A percentile compares a stretch with the other conserved stretches of the same genome.
Evolutionary conservation across 2,113 vertebrate species (phyloP).

Genomic region (Etheostoma cragini): DNA sequence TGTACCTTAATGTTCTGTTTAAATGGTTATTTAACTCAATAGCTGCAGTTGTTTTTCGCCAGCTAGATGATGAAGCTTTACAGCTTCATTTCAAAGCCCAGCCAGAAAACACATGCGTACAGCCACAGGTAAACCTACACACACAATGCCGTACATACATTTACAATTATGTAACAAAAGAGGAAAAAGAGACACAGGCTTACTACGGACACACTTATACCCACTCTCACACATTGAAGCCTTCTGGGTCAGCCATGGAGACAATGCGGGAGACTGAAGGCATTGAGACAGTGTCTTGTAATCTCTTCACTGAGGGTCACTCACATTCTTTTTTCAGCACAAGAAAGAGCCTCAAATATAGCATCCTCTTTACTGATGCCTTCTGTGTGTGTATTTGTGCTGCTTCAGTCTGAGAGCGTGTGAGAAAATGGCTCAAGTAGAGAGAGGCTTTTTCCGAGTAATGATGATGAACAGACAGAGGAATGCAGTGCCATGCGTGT

Average conservation of each 20-base stretch:
- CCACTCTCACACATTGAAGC: constrained; percentile 38
- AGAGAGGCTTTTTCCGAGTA: constrained; percentile 58
- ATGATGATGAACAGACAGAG: constrained; percentile 49
- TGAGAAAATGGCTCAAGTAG: constrained; percentile 37
- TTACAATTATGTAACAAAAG: background rate
- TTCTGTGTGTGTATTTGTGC: constrained; percentile 23
- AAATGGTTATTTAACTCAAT: constrained; percentile 57
- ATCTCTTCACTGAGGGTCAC: constrained; percentile 70
- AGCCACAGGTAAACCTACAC: constrained; percentile 30
- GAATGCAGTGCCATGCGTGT: constrained; percentile 61
- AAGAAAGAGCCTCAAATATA: constrained; percentile 59
- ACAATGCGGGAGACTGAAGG: constrained; percentile 56
- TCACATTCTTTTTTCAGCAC: constrained; percentile 69
- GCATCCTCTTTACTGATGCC: constrained; percentile 47
- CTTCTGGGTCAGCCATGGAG: constrained; percentile 48
- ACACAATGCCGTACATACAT: constrained; percentile 19
- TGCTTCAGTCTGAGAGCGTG: constrained; percentile 15
- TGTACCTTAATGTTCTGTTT: constrained; percentile 56
- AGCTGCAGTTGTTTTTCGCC: constrained; percentile 50
- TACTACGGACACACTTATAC: background rate
- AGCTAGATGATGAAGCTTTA: constrained; percentile 13
- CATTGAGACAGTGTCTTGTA: constrained; percentile 75
- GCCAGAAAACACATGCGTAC: constrained; percentile 28
- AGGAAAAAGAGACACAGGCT: constrained; percentile 1
- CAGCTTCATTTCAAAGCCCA: constrained; percentile 23